Conservation (phyloP, 1,140 invertebrate genomes). For the Hormaphis cornu region DNA sequence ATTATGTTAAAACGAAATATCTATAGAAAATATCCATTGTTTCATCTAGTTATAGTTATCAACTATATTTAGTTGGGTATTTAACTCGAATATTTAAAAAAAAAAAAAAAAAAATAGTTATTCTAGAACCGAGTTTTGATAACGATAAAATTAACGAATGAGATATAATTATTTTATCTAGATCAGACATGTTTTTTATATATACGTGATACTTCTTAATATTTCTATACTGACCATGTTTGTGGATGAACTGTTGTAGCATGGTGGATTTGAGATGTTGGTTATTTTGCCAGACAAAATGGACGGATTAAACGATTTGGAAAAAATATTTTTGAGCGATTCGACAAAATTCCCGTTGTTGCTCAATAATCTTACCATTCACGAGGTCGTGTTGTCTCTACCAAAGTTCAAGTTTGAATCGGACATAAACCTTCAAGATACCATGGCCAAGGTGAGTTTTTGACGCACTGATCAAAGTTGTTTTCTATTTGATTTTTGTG, state of each 20-base stretch:
- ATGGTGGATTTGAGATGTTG: background rate
- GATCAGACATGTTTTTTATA: too few relatives aligned
- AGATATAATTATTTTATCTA: too few relatives aligned
- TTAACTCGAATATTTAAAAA: too few relatives aligned
- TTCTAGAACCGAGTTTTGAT: too few relatives aligned
- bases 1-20: too few relatives aligned
- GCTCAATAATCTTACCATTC: background rate
- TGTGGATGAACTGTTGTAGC: background rate
- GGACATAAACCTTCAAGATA: background rate
- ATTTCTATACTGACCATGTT: background rate
- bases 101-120: too few relatives aligned
- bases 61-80: too few relatives aligned
- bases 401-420: slow-evolving; percentile 6
- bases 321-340: background rate
- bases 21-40: too few relatives aligned
- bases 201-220: too few relatives aligned
- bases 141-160: too few relatives aligned
- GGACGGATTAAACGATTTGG: background rate
- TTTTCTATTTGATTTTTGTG: too few relatives aligned
- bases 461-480: background rate
- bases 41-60: too few relatives aligned
- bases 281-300: slow-evolving; percentile 1
- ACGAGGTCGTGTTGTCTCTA: background rate
- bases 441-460: background rate
- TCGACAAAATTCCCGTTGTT: background rate